Evolutionary conservation across 1,140 invertebrate genomes (phyloP), one percentile per base, ranked within the genome.

Genomic region (Drosophila saltans): DNA sequence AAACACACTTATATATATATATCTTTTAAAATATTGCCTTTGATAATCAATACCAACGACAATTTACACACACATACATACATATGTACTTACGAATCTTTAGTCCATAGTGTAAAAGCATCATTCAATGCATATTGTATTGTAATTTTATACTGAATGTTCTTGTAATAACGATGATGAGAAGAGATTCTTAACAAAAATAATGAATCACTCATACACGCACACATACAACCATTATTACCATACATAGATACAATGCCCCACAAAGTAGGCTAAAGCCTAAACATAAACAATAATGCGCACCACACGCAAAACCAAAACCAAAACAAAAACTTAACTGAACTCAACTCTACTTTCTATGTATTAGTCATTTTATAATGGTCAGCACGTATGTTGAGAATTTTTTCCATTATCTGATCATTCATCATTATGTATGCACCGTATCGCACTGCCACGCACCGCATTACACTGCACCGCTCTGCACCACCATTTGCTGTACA

Each of bases 61-160:
- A 11, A 40, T 11, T 9, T 3, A 52, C 7, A 6, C 33, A 36
- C 16, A 48, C 4, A 26, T 52, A 52, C 45, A 52, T 52, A 52
- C 45, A 10, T 26, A 52, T 40, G 21, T 16, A 61, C 10, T 48
- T 66, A 84, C 71, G 69, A 33, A 80, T 56, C 77, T 88, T 82
- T 86, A 86, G 83, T 68, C 69, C 76, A 74, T 88, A 88, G 80
- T 75, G 77, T 83, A 88, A 64, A 52, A 84, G 84, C 83, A 88
- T 88, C 83, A 88, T 88, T 75, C 84, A 88, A 71, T 84, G 84
- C 84, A 88, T 88, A 88, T 89, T 88, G 84, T 88, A 88, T 89
- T 88, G 84, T 88, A 88, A 89, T 84, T 80, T 88, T 84, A 72
- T 82, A 88, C 70, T 80, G 80, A 88, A 84, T 88, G 84, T 88